A percentile compares a stretch with the other conserved stretches of the same genome.
These are phyloP conservation scores for Leptarthrus brevirostris DNA, from an alignment of 2,888 invertebrate species.

Conservation along the genomic window DNA sequence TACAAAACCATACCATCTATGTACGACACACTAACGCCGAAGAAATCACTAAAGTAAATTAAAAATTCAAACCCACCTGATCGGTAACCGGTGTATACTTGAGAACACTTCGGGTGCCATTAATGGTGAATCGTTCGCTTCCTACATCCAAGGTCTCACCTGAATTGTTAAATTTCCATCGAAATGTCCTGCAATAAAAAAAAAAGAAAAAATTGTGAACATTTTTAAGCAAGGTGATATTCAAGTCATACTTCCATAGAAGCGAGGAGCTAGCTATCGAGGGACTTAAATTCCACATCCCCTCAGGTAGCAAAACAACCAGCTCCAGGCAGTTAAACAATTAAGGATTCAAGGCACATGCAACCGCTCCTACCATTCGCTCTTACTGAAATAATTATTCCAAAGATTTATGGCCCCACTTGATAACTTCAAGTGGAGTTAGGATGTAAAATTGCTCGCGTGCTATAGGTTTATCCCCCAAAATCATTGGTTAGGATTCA, in stretches of 20 bases:
- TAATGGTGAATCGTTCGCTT: slow-evolving; percentile 80
- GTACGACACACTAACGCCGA: too few relatives aligned
- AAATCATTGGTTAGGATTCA: too few relatives aligned
- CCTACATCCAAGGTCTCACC: slow-evolving; percentile 88
- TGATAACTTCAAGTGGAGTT: slow-evolving; percentile 32
- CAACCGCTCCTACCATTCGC: neutral
- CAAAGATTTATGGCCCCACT: slow-evolving; percentile 34
- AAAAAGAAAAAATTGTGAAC: slow-evolving; percentile 1
- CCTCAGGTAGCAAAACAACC: neutral
- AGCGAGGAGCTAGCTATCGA: too few relatives aligned
- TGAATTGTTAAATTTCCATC: slow-evolving; percentile 95
- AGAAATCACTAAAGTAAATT: neutral
- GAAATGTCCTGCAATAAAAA: slow-evolving; percentile 74
- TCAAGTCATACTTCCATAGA: neutral
- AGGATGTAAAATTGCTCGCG: slow-evolving; percentile 14
- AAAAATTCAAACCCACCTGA: slow-evolving; percentile 63
- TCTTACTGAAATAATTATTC: slow-evolving; percentile 20
- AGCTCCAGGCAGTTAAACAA: neutral
- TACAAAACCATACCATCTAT: too few relatives aligned
- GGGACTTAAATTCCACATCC: neutral
- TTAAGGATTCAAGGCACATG: slow-evolving; percentile 46
- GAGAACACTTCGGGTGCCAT: slow-evolving; percentile 79
- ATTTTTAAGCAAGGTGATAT: neutral
- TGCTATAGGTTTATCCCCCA: neutral
- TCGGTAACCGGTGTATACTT: slow-evolving; percentile 75